Base-by-base conservation (phyloP, 2,113 vertebrate species). In the Nothocercus julius region DNA sequence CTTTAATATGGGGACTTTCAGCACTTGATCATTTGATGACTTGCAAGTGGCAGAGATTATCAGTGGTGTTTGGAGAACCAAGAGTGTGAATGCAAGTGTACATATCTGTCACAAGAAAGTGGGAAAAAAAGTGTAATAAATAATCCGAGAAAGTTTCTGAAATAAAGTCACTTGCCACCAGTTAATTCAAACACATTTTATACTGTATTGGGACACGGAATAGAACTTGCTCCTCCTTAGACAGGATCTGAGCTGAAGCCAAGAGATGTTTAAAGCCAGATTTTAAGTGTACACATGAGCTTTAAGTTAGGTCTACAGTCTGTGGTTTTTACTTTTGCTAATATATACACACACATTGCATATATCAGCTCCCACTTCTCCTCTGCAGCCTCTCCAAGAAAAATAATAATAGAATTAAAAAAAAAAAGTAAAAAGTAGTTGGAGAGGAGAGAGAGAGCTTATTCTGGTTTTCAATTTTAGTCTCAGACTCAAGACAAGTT, bases 391-490 rank as follows among this genome's bases (percentile, higher is more conserved):
- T 20, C 47, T 19, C 47, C 47, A 47, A 47, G 47, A 47, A 47
- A 47, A 47, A 47, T 47, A 47, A 21, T 21, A 47, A 47, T 47
- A 47, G 20, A 47, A 47, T 20, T 19, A 18, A 18, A 20, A 9
- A 4, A 63, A 54, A 40, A 40, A 9, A 13, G 38, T 36, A 40
- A 40, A 28, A 73, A 61, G 82, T 42, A 2, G 2, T 38, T 74
- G 34, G 17, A 51, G 69, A 70, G 61, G 81, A 49, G 45, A 88
- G 45, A 88, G 88, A 86, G 90, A 93, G 90, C 88, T 86, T 94
- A 93, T 96, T 64, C 36, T 72, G 56, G 45, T 92, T 95, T 97
- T 97, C 56, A 81, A 69, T 78, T 93, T 49, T 87, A 20, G 80
- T 88, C 88, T 56, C 69, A 86, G 83, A 64, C 32, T 84, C 56